phyloP scores from a whole-genome alignment of 2,888 invertebrate species.

The Odontocerum albicorne region DNA sequence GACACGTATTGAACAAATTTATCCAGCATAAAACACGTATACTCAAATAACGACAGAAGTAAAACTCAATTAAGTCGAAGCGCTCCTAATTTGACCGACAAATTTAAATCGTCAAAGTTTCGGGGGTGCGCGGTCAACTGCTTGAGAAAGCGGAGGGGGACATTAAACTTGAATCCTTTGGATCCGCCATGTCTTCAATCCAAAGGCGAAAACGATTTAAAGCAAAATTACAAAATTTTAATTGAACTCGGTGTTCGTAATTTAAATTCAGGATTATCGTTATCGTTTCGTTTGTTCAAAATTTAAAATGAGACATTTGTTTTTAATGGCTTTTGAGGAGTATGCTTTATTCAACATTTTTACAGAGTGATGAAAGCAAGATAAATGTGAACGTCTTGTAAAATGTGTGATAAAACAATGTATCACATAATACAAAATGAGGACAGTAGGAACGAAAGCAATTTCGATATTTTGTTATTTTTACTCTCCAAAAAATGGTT shows the following conservation, averaged over 20 bases:
- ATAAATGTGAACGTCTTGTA: too few relatives aligned
- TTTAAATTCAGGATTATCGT: not conserved
- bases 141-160: constrained; percentile 10
- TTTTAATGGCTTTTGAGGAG: too few relatives aligned
- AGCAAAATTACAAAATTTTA: constrained; percentile 23
- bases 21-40: constrained; percentile 12
- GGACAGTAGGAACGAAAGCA: too few relatives aligned
- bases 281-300: not conserved
- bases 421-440: too few relatives aligned
- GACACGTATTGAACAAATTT: too few relatives aligned
- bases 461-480: too few relatives aligned
- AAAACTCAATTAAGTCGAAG: constrained; percentile 18
- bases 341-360: too few relatives aligned
- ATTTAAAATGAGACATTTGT: too few relatives aligned
- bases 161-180: constrained; percentile 6
- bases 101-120: constrained; percentile 32
- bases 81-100: constrained; percentile 30
- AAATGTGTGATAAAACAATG: too few relatives aligned
- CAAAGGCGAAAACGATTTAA: constrained; percentile 7
- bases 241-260: constrained; percentile 18
- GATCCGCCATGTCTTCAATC: constrained; percentile 11
- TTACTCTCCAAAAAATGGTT: too few relatives aligned
- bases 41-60: constrained; percentile 14
- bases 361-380: too few relatives aligned
- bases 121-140: constrained; percentile 21